Evolutionary conservation across 2,113 vertebrate genomes (phyloP).

Genomic region (Hemicordylus capensis): DNA sequence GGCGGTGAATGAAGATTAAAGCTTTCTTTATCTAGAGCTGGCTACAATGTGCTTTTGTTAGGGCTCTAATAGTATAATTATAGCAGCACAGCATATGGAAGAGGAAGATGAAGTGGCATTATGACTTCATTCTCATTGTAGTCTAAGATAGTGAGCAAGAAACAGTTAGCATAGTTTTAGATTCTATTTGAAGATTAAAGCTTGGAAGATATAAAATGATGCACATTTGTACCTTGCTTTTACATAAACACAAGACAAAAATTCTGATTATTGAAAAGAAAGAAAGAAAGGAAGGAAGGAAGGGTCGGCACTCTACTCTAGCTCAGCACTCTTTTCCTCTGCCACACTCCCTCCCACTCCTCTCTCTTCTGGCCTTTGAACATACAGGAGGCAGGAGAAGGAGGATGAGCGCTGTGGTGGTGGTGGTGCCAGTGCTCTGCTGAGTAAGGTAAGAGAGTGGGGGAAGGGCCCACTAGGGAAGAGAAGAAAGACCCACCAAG

Average conservation of each 20-base stretch:
- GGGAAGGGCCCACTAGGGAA: no score
- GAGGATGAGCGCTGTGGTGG: no score
- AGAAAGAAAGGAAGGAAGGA: no score
- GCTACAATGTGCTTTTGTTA: conserved; percentile 43
- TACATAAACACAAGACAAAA: neutral
- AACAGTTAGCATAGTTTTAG: conserved; percentile 19
- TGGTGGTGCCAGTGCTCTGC: no score
- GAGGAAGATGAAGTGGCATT: conserved; percentile 39
- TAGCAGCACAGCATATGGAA: conserved; percentile 37
- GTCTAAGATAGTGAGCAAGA: conserved; percentile 8
- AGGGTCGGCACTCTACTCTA: no score
- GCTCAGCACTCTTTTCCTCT: no score
- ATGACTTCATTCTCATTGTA: conserved; percentile 5
- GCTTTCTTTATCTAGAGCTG: conserved; percentile 20
- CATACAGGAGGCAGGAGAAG: no score
- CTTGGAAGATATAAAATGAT: conserved; percentile 19
- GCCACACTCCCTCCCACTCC: no score
- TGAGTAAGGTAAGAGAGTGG: no score
- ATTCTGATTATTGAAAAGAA: neutral
- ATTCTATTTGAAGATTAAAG: conserved; percentile 56
- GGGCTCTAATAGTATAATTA: conserved; percentile 42
- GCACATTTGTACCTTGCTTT: neutral
- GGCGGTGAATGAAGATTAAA: conserved; percentile 51
- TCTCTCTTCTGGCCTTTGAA: no score
- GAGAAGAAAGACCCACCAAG: no score